A percentile compares a stretch with the other conserved stretches of the same genome.
phyloP scores from a whole-genome alignment of 2,797 vertebrate species.

The Spea hammondii region DNA sequence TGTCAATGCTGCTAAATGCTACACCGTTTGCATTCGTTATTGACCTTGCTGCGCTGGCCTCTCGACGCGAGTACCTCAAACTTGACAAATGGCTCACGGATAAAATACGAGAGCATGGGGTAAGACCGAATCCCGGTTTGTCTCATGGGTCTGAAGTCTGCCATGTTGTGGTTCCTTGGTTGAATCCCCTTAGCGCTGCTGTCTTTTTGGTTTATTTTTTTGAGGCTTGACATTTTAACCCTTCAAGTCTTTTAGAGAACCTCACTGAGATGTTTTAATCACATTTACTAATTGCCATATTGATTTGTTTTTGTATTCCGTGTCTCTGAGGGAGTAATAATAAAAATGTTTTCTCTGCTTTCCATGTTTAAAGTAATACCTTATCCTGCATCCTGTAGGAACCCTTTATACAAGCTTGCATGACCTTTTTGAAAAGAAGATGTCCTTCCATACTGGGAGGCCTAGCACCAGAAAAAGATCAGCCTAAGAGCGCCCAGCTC shows the following conservation, averaged over 20 bases:
- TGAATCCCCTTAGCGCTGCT: not conserved
- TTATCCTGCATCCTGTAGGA: slow-evolving; percentile 71
- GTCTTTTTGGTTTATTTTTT: not conserved
- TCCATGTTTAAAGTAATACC: too few species aligned
- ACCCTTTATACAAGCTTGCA: slow-evolving; percentile 97
- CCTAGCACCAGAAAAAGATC: slow-evolving; percentile 96
- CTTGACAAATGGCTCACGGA: slow-evolving; percentile 99
- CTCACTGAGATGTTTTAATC: too few species aligned
- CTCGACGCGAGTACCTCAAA: slow-evolving; percentile 99
- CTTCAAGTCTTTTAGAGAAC: too few species aligned
- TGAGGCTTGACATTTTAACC: too few species aligned
- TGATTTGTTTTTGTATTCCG: too few species aligned
- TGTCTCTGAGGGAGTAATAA: too few species aligned
- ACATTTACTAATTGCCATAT: too few species aligned
- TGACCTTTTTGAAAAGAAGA: slow-evolving; percentile 97
- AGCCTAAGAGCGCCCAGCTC: slow-evolving; percentile 97
- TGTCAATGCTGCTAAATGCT: slow-evolving; percentile 99
- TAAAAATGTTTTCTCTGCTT: too few species aligned
- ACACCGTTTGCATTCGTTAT: slow-evolving; percentile 99
- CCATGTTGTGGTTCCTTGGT: too few species aligned
- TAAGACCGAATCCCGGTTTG: slow-evolving; percentile 70
- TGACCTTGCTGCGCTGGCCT: slow-evolving; percentile 99
- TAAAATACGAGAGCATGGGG: slow-evolving; percentile 98
- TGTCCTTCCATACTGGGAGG: slow-evolving; percentile 98
- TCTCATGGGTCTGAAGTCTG: slow-evolving; percentile 34